Evolutionary conservation across 1,140 invertebrate species (phyloP).

Genomic region (Hestina assimilis): DNA sequence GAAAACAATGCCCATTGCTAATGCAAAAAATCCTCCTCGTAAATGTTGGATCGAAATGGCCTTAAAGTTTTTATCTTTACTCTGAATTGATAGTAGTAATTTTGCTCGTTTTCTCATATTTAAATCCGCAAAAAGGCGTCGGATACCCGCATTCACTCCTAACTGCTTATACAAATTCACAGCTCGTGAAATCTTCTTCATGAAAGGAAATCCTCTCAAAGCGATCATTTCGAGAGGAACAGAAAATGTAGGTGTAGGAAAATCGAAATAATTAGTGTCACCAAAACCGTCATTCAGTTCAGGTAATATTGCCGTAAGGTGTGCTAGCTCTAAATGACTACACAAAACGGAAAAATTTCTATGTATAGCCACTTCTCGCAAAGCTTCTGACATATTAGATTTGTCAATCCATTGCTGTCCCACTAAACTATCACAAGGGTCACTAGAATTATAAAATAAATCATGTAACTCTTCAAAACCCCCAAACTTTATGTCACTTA

Average conservation of each 20-base stretch:
- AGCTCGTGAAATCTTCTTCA: conserved; percentile 62
- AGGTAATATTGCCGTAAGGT: conserved; percentile 53
- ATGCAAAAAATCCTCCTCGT: conserved; percentile 71
- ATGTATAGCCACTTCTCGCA: conserved; percentile 62
- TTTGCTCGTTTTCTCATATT: conserved; percentile 34
- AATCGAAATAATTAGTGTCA: conserved; percentile 58
- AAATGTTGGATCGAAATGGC: conserved; percentile 72
- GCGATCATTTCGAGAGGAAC: conserved; percentile 77
- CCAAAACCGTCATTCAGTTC: conserved; percentile 57
- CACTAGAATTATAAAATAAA: conserved; percentile 72
- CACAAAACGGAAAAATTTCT: conserved; percentile 63
- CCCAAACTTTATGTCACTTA: conserved; percentile 64
- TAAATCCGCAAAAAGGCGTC: conserved; percentile 33
- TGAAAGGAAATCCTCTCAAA: conserved; percentile 75
- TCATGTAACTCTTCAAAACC: conserved; percentile 74
- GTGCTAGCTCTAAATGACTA: conserved; percentile 57
- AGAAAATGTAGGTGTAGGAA: conserved; percentile 65
- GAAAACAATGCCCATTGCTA: conserved; percentile 55
- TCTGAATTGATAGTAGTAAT: conserved; percentile 24
- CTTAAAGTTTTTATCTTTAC: conserved; percentile 34
- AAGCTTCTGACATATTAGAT: conserved; percentile 47
- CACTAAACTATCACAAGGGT: conserved; percentile 64
- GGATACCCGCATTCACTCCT: conserved; percentile 58
- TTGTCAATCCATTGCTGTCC: conserved; percentile 61
- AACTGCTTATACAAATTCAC: conserved; percentile 66